Percentiles rank a stretch among this genome's conserved stretches.
These are phyloP conservation scores for Puntigrus tetrazona DNA, from an alignment of 2,113 vertebrate species.

Conservation along the genomic window DNA sequence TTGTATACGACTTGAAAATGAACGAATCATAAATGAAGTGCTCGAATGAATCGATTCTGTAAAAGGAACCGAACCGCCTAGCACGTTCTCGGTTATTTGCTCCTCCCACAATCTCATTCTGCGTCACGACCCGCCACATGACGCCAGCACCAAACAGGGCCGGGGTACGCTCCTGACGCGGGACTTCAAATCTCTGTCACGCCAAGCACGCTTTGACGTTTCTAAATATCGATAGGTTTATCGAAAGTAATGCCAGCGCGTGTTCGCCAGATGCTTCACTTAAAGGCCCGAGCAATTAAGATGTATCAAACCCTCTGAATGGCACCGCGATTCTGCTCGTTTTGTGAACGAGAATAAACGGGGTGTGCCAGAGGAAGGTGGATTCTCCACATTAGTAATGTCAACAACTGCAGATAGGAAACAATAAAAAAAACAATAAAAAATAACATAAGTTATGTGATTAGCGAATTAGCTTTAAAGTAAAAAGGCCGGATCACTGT, in stretches of 20 bases:
- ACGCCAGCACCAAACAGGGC: background rate
- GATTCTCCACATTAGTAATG: background rate
- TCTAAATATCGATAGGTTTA: background rate
- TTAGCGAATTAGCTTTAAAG: too few relatives aligned
- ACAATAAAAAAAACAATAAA: too few relatives aligned
- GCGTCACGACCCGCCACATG: slow-evolving; percentile 25
- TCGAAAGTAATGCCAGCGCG: background rate
- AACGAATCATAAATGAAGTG: background rate
- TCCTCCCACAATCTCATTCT: slow-evolving; percentile 34
- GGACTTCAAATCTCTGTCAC: background rate
- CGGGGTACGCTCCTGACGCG: background rate
- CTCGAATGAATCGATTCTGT: slow-evolving; percentile 14
- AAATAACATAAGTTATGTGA: background rate
- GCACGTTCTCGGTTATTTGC: slow-evolving; percentile 7
- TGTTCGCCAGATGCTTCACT: background rate
- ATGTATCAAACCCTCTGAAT: background rate
- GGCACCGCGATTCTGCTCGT: too few relatives aligned
- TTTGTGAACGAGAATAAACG: too few relatives aligned
- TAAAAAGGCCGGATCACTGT: too few relatives aligned
- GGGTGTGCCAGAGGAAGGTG: too few relatives aligned
- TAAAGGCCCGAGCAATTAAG: background rate
- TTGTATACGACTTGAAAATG: background rate
- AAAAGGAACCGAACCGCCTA: background rate
- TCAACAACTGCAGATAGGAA: background rate
- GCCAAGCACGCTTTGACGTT: too few relatives aligned